Conservation (phyloP, 2,888 invertebrate genomes). For the Ophion obscuratus region DNA sequence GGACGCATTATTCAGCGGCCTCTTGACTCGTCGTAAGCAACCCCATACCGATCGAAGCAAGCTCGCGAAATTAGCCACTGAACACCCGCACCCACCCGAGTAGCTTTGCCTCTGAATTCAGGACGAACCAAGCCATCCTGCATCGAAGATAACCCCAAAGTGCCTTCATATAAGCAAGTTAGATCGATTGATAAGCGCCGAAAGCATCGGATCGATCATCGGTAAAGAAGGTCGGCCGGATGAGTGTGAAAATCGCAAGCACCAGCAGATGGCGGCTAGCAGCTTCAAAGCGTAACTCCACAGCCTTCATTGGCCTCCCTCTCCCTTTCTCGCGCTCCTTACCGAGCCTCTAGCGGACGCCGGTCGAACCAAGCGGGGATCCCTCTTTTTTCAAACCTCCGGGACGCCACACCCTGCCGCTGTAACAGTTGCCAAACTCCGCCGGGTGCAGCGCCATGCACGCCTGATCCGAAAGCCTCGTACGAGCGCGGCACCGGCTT, state of each 20-base stretch:
- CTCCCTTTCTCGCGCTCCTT: background rate
- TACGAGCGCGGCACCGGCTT: constrained; percentile 29
- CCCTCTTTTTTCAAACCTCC: constrained; percentile 73
- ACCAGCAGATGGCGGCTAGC: constrained; percentile 70
- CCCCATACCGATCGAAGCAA: constrained; percentile 1
- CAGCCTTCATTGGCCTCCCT: constrained; percentile 1
- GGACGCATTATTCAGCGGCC: constrained; percentile 8
- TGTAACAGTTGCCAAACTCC: constrained; percentile 57
- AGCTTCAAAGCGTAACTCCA: background rate
- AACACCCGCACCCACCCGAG: too few species aligned
- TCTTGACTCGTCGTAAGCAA: background rate
- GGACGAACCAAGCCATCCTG: background rate
- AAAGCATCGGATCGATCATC: constrained; percentile 29
- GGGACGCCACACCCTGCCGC: constrained; percentile 78
- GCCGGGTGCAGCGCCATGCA: constrained; percentile 44
- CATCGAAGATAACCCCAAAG: background rate
- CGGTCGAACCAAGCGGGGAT: constrained; percentile 70
- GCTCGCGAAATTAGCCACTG: background rate
- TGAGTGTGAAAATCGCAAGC: constrained; percentile 3
- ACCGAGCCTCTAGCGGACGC: constrained; percentile 71
- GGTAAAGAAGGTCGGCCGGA: constrained; percentile 49
- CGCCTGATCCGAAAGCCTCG: constrained; percentile 43
- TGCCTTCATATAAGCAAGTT: background rate
- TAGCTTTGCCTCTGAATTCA: background rate
- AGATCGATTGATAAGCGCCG: background rate